phyloP scores from a whole-genome alignment of 2,888 invertebrate species.

The Barypeithes pellucidus region DNA sequence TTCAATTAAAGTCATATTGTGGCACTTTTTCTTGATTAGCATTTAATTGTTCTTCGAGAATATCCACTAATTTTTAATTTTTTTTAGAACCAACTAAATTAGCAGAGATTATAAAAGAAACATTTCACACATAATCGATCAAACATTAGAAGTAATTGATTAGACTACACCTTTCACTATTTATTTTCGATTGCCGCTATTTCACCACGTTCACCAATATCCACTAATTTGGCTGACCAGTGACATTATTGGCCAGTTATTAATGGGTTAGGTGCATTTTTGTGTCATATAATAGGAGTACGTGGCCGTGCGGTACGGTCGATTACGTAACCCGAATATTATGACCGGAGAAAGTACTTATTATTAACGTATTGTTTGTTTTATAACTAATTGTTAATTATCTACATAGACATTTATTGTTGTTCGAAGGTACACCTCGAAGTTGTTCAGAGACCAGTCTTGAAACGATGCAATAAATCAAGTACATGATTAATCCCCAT shows the following conservation, averaged over 20 bases:
- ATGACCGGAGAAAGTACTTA: slow-evolving; percentile 12
- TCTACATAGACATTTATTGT: no score
- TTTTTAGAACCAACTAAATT: no score
- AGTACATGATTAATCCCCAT: no score
- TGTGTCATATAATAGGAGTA: neutral
- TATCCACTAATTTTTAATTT: no score
- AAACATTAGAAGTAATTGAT: neutral
- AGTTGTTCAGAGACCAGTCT: no score
- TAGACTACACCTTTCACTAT: neutral
- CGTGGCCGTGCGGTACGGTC: neutral
- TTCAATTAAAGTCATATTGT: no score
- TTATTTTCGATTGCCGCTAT: neutral
- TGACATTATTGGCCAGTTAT: neutral
- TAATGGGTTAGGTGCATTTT: slow-evolving; percentile 2
- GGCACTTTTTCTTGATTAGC: no score
- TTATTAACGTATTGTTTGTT: neutral
- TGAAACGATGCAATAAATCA: no score
- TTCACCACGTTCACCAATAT: neutral
- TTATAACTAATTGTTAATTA: neutral
- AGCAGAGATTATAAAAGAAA: no score
- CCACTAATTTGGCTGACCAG: neutral
- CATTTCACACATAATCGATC: neutral
- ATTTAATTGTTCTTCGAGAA: no score
- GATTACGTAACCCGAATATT: neutral
- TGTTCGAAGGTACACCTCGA: no score